Conservation (phyloP, 2,797 vertebrate species). For the Artibeus lituratus region DNA sequence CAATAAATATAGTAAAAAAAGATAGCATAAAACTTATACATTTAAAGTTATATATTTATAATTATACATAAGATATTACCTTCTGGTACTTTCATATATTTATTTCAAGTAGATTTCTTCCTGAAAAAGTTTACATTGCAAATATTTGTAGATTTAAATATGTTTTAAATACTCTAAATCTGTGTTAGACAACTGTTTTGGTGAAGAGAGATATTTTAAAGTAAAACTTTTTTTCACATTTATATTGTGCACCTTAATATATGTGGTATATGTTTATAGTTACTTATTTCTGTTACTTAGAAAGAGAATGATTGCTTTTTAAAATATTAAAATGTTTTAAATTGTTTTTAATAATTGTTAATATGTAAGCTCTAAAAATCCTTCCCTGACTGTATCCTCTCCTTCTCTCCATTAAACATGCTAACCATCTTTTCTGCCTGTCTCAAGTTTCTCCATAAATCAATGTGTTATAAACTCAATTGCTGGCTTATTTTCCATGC, state of each 20-base stretch:
- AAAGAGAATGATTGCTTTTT: background rate
- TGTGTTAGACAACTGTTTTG: background rate
- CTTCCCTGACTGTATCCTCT: background rate
- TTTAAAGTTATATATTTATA: background rate
- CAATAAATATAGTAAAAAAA: background rate
- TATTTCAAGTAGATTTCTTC: conserved; percentile 1
- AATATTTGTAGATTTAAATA: background rate
- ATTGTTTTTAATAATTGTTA: background rate
- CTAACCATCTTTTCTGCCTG: background rate
- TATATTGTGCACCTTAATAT: background rate
- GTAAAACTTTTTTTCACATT: background rate
- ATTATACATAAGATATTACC: background rate
- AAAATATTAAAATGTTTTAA: background rate
- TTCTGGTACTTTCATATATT: background rate
- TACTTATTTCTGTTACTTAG: background rate
- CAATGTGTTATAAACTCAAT: background rate
- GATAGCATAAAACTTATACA: background rate
- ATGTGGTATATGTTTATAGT: too few species aligned
- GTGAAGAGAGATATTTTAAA: background rate
- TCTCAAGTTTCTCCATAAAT: background rate
- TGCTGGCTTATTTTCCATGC: background rate
- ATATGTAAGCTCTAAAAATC: background rate
- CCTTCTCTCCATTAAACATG: background rate
- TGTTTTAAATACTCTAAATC: background rate
- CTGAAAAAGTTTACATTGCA: background rate